Base-by-base conservation (phyloP, 2,113 vertebrate genomes). In the Ctenomys sociabilis region DNA sequence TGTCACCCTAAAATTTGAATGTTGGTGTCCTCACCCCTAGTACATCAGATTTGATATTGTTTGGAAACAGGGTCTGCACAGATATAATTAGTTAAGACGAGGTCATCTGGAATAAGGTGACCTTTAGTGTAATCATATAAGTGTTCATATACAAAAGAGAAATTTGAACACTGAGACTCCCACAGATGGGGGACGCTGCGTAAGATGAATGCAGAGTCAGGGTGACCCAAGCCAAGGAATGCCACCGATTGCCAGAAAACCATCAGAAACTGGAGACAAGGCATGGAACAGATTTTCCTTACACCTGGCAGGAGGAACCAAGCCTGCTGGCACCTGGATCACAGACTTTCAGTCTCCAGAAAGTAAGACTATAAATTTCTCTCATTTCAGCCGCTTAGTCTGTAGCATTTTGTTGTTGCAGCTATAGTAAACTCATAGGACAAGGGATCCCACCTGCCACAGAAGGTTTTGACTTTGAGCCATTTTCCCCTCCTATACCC, bases 231-330 rank as follows among this genome's bases (percentile, higher is more conserved):
- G 28, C 52, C 40, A 52, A 11, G 7, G n/a, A 64, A 1, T 26
- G 5, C 32, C 43, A 63, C 22, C 32, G 32, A 21, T 21, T 3
- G 43, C 32, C 57, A 17, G 84, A 32, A 87, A 2, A 1, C 43
- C 16, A 19, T 6, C 14, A 2, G 54, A 59, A 85, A 2, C 45
- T 59, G 5, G 8, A 63, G 5, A 0, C 49, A 75, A 49, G 75
- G 12, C 2, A 0, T 2, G n/a, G 26, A 11, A 10, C 28, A 32
- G 4, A 13, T 12, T 43, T 49, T 43, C 17, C 22, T 66, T 40
- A 19, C 5, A 9, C 32, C 3, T 9, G 32, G 64, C 24, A 26
- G 35, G 30, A 37, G 13, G 32, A 63, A 45, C 75, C 13, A 26
- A 0, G 22, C 43, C 61, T n/a, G 57, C 17, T 3, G 8, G 30